These are phyloP conservation scores for Ranitomeya variabilis DNA, from an alignment of 2,113 vertebrate genomes.

Conservation along the genomic window DNA sequence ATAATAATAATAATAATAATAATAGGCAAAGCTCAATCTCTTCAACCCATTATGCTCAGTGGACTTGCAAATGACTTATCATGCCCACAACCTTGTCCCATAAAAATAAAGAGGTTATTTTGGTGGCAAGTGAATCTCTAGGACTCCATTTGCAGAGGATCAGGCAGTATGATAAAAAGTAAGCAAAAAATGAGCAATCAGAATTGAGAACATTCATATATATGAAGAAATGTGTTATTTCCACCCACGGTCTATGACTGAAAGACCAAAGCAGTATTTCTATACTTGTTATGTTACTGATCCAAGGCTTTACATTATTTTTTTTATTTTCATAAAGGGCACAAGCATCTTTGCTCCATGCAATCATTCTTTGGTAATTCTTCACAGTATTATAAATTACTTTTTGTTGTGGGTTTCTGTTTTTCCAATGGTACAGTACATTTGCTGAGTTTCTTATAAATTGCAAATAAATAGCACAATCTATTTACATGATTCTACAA, in stretches of 20 bases:
- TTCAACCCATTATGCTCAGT: too few species aligned
- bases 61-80: too few species aligned
- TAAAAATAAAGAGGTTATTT: too few species aligned
- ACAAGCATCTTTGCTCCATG: not conserved
- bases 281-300: not conserved
- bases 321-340: not conserved
- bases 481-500: slow-evolving; percentile 25
- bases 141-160: too few species aligned
- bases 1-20: too few species aligned
- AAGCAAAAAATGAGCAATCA: too few species aligned
- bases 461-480: slow-evolving; percentile 27
- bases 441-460: slow-evolving; percentile 7
- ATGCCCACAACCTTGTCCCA: too few species aligned
- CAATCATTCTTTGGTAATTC: not conserved
- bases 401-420: not conserved
- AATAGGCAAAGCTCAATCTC: too few species aligned
- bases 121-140: too few species aligned
- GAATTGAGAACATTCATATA: too few species aligned
- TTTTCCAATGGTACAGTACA: slow-evolving; percentile 4
- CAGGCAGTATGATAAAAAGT: too few species aligned
- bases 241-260: not conserved
- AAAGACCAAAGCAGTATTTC: not conserved
- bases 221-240: too few species aligned
- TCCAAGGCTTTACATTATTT: not conserved
- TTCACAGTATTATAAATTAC: not conserved